These are phyloP conservation scores for Podarcis raffonei DNA, from an alignment of 2,113 vertebrate genomes.

Conservation along the genomic window DNA sequence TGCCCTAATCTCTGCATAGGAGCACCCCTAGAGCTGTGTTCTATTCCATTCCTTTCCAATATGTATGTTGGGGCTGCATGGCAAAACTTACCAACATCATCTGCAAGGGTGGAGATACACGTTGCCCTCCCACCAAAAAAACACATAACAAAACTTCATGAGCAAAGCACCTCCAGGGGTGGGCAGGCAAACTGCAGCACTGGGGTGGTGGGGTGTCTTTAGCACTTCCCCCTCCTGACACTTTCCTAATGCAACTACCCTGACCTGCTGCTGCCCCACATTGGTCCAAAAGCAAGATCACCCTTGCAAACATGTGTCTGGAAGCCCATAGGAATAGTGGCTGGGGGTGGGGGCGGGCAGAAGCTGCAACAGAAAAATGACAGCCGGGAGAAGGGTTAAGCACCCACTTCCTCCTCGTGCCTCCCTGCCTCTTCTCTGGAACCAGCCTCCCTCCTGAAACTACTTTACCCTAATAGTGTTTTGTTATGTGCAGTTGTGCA, in stretches of 20 bases:
- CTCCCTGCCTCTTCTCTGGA: not conserved
- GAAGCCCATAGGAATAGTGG: not conserved
- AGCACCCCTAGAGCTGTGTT: not conserved
- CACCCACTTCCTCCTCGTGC: rapidly evolving
- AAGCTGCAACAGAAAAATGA: rapidly evolving
- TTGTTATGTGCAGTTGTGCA: not conserved
- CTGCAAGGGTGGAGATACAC: not conserved
- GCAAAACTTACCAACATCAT: not conserved
- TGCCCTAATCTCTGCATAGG: not conserved
- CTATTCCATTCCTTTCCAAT: not conserved
- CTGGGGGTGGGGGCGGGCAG: not conserved
- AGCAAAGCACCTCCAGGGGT: not conserved
- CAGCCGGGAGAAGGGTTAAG: not conserved
- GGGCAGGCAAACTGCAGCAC: not conserved
- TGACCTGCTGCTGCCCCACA: rapidly evolving
- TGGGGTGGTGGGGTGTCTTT: not conserved
- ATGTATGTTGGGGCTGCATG: not conserved
- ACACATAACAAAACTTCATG: not conserved
- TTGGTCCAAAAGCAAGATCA: not conserved
- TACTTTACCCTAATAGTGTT: not conserved
- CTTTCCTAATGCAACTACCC: not conserved
- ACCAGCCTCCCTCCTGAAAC: not conserved
- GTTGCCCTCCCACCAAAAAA: not conserved
- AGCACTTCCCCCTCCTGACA: not conserved
- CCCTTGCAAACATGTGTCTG: not conserved